phyloP scores from a whole-genome alignment of 2,888 invertebrate genomes.

The Lacanobia wlatinum region DNA sequence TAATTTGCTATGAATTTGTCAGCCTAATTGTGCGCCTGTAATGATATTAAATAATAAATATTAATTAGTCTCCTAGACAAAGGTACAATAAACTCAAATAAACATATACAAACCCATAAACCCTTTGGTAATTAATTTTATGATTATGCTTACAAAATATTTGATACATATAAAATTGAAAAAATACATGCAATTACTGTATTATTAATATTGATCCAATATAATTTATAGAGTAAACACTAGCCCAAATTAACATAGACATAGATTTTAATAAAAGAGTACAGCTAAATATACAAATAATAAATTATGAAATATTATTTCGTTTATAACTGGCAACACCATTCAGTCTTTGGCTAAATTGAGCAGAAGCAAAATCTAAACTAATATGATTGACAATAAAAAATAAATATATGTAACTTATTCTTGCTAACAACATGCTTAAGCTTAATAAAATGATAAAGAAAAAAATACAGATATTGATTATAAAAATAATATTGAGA shows the following conservation, averaged over 20 bases:
- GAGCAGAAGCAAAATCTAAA: slow-evolving; percentile 76
- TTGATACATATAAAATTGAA: slow-evolving; percentile 27
- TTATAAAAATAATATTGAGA: slow-evolving; percentile 23
- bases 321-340: slow-evolving; percentile 65
- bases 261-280: slow-evolving; percentile 31
- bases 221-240: slow-evolving; percentile 17
- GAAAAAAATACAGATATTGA: neutral
- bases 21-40: neutral
- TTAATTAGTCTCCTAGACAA: neutral
- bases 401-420: slow-evolving; percentile 26
- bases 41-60: neutral
- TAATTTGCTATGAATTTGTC: neutral
- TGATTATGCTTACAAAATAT: slow-evolving; percentile 13
- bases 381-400: slow-evolving; percentile 23
- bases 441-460: slow-evolving; percentile 7
- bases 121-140: slow-evolving; percentile 23
- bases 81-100: neutral
- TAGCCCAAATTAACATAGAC: slow-evolving; percentile 38
- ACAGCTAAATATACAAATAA: slow-evolving; percentile 56
- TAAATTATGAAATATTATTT: slow-evolving; percentile 56
- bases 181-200: slow-evolving; percentile 30
- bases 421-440: slow-evolving; percentile 35
- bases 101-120: slow-evolving; percentile 13
- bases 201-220: slow-evolving; percentile 15
- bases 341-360: slow-evolving; percentile 87